Evolutionary conservation across 2,888 invertebrate species (phyloP), one percentile per base, ranked within the genome.

Genomic region (Uropetala carovei): DNA sequence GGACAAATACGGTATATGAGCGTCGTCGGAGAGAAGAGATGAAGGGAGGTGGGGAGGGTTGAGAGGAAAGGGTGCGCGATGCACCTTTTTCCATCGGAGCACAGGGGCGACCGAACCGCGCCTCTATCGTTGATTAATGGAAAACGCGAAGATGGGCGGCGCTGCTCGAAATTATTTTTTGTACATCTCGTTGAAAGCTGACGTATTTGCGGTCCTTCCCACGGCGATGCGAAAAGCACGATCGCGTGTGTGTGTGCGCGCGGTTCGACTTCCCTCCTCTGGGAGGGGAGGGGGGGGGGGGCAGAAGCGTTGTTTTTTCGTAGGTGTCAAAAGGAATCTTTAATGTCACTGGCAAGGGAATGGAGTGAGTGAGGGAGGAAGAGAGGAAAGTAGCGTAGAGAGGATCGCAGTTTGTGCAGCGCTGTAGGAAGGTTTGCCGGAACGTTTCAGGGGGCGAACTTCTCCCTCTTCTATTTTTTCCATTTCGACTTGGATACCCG

Each of bases 291-390:
- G 13, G 22, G 75, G 75, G 22, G 22, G 22, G 22, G 22, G 22
- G 22, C 75, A 75, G 27, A 27, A 13, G 11, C 27, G 22, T 75
- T 27, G 27, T 75, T 27, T 27, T 75, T 75, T n/a, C 9, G 68
- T 18, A 68, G 75, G 11, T 9, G 60, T 89, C 89, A 89, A 89
- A 89, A 89, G 89, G 89, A 89, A 89, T 89, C 60, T 89, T 89
- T 89, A 89, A 89, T 89, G 89, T 86, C 86, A 43, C 0, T 56
- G 83, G 83, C 10, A n/a, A 16, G 18, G 83, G 0, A 16, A n/a
- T 2, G 13, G n/a, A 10, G 83, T 9, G 56, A 10, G 16, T 16
- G 16, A 9, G 57, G 18, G 43, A 56, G 56, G 75, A 30, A 27
- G 86, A 11, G 59, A 27, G 86, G 59, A 13, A 8, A n/a, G n/a